These are phyloP conservation scores for Ascaphus truei DNA, from an alignment of 2,113 vertebrate genomes.

Conservation along the genomic window DNA sequence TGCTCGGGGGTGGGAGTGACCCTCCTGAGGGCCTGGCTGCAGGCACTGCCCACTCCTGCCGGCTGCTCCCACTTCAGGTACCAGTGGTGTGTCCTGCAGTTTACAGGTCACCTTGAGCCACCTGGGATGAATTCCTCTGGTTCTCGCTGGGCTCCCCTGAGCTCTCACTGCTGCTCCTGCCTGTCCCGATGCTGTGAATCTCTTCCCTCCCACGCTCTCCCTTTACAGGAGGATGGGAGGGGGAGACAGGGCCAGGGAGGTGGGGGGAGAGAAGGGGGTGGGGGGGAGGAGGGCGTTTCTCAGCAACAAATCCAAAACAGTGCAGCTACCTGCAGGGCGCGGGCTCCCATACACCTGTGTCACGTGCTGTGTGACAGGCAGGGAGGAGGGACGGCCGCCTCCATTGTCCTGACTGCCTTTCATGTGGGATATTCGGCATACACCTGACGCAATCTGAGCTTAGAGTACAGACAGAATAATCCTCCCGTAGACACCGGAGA, in stretches of 20 bases:
- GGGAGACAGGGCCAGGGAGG: too few species aligned
- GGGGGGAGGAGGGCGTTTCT: neutral
- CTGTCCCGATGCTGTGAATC: too few species aligned
- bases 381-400: neutral
- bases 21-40: too few species aligned
- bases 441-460: neutral
- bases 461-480: too few species aligned
- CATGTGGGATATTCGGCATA: neutral
- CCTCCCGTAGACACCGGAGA: too few species aligned
- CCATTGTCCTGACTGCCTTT: neutral
- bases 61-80: neutral
- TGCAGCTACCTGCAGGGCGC: constrained; percentile 15
- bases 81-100: neutral
- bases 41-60: too few species aligned
- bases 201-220: neutral
- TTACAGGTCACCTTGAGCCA: neutral
- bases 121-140: neutral
- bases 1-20: too few species aligned
- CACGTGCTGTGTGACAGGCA: neutral
- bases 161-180: neutral
- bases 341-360: neutral
- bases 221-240: too few species aligned
- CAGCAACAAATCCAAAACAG: constrained; percentile 17
- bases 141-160: too few species aligned
- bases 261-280: too few species aligned